A percentile compares a stretch with the other conserved stretches of the same genome.
Evolutionary conservation across 37 sponge, comb jelly and placozoan genomes (phyloP).

Genomic region (Theonella swinhoei): DNA sequence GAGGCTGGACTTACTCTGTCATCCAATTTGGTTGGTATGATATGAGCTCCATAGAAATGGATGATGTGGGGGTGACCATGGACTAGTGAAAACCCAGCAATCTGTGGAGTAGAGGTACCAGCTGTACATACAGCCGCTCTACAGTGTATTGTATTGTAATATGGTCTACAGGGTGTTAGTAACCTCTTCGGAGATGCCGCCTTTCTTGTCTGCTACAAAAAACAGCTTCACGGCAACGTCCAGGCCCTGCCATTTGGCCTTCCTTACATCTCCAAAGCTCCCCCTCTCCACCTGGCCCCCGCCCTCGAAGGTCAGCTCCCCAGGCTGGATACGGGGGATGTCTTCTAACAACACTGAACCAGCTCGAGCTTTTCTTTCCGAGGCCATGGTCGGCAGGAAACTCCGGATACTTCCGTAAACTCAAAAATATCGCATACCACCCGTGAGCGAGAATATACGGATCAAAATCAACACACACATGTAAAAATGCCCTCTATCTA

Average conservation of each 20-base stretch:
- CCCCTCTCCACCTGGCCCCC: constrained; percentile 35
- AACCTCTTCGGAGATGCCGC: constrained; percentile 78
- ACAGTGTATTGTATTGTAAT: too few species aligned
- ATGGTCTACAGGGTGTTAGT: too few species aligned
- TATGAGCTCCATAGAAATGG: neutral
- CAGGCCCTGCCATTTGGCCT: constrained; percentile 48
- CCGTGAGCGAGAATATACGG: neutral
- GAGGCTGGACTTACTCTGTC: neutral
- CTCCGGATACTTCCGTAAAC: neutral
- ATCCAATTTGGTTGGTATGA: neutral
- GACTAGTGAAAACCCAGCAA: neutral
- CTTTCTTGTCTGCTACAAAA: constrained; percentile 52
- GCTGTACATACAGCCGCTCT: neutral
- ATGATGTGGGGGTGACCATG: neutral
- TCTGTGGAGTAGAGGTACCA: neutral
- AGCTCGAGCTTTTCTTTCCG: neutral
- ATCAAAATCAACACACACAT: neutral
- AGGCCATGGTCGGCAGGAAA: neutral
- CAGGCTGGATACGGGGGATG: neutral
- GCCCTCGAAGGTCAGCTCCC: neutral
- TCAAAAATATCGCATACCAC: too few species aligned
- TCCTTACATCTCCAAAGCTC: constrained; percentile 63
- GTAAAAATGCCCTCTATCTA: neutral
- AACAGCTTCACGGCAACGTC: constrained; percentile 77
- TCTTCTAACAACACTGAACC: neutral